Percentiles rank a stretch among this genome's conserved stretches.
These are phyloP conservation scores for Candidula unifasciata DNA, from an alignment of 2,888 invertebrate genomes.

Conservation along the genomic window DNA sequence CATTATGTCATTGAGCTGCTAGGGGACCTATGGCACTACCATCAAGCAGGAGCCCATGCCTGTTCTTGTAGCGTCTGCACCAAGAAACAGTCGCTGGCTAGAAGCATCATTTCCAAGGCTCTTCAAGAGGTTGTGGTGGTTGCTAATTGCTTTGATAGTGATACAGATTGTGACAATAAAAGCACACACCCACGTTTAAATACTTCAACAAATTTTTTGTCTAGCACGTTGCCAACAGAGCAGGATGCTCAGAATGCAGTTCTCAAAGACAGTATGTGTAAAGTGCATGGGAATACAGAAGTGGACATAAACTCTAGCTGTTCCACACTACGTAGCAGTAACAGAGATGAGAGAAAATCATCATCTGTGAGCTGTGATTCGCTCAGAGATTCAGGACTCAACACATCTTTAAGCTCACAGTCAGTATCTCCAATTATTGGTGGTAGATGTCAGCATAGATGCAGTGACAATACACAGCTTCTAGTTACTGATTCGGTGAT, in stretches of 20 bases:
- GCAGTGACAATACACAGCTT: background rate
- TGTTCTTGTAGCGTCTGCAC: conserved; percentile 41
- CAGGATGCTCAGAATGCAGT: background rate
- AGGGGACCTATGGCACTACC: conserved; percentile 28
- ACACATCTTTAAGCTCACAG: conserved; percentile 25
- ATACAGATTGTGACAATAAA: background rate
- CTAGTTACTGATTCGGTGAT: background rate
- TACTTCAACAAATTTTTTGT: background rate
- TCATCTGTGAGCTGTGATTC: conserved; percentile 1
- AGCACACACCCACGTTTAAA: background rate
- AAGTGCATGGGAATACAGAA: too few relatives aligned
- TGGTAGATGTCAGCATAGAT: background rate
- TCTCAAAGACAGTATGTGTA: background rate
- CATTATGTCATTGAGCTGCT: conserved; percentile 42
- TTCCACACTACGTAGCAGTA: too few relatives aligned
- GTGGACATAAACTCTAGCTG: background rate
- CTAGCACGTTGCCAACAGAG: background rate
- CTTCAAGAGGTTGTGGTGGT: conserved; percentile 23
- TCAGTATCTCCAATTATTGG: conserved; percentile 35
- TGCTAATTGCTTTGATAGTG: conserved; percentile 17
- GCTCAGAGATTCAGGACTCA: conserved; percentile 36
- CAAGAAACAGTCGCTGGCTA: conserved; percentile 24
- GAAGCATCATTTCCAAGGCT: conserved; percentile 39
- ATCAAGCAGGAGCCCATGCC: conserved; percentile 24
- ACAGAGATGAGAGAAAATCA: conserved; percentile 1